Percentiles rank a stretch among this genome's conserved stretches.
These are phyloP conservation scores for Cercopithecus mona DNA, from an alignment of 2,113 vertebrate genomes.

Conservation along the genomic window DNA sequence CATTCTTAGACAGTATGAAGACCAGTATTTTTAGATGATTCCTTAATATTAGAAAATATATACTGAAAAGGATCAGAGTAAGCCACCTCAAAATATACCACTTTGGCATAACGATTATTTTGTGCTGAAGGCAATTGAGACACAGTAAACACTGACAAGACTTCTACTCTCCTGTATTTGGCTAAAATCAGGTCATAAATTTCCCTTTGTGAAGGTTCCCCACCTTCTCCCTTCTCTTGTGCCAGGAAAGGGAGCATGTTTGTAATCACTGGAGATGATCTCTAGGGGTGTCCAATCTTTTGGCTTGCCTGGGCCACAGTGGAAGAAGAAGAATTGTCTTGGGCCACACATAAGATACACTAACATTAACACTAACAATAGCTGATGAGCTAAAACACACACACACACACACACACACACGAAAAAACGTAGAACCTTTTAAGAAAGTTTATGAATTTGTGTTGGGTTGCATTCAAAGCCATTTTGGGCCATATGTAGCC, in stretches of 20 bases:
- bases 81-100: not conserved
- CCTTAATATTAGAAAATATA: not conserved
- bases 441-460: too few relatives aligned
- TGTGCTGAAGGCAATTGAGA: not conserved
- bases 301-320: too few relatives aligned
- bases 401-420: too few relatives aligned
- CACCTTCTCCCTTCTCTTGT: not conserved
- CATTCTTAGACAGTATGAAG: not conserved
- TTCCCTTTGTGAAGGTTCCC: not conserved
- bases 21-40: not conserved
- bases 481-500: too few relatives aligned
- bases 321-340: too few relatives aligned
- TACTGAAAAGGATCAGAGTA: not conserved
- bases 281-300: too few relatives aligned
- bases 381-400: too few relatives aligned
- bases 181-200: not conserved
- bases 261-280: not conserved
- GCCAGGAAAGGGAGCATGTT: not conserved
- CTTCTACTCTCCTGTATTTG: not conserved
- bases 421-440: too few relatives aligned
- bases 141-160: not conserved
- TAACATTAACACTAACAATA: too few relatives aligned
- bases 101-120: conserved; percentile 2
- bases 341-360: too few relatives aligned
- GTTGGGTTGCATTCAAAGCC: too few relatives aligned